phyloP scores from a whole-genome alignment of 2,888 invertebrate genomes.

The Empis livida region DNA sequence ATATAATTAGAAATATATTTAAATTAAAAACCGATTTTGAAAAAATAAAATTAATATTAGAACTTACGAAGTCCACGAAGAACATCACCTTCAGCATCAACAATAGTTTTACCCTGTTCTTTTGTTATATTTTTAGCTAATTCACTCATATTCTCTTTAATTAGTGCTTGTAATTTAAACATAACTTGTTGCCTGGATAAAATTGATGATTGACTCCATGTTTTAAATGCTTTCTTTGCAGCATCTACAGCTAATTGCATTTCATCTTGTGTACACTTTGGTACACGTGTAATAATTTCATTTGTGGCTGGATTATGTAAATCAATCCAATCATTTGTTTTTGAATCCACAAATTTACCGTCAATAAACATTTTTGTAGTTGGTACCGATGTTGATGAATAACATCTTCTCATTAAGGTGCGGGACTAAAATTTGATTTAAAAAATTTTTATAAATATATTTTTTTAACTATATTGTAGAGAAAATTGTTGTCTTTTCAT shows the following conservation, averaged over 20 bases:
- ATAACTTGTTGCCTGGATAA: slow-evolving; percentile 86
- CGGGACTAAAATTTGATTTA: slow-evolving; percentile 19
- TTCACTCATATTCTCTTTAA: slow-evolving; percentile 77
- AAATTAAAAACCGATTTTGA: neutral
- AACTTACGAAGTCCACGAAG: slow-evolving; percentile 88
- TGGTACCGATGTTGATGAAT: slow-evolving; percentile 46
- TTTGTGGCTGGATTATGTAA: slow-evolving; percentile 92
- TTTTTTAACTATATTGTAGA: too few species aligned
- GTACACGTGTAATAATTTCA: slow-evolving; percentile 70
- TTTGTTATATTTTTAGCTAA: slow-evolving; percentile 83
- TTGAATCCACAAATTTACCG: slow-evolving; percentile 87
- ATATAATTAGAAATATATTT: neutral
- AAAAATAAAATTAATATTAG: neutral
- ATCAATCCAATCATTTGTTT: slow-evolving; percentile 87
- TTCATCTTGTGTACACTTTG: slow-evolving; percentile 77
- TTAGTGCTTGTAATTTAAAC: slow-evolving; percentile 75
- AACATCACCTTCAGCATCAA: slow-evolving; percentile 97
- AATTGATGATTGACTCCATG: slow-evolving; percentile 86
- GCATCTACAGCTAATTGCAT: slow-evolving; percentile 81
- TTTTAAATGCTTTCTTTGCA: slow-evolving; percentile 61
- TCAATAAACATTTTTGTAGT: slow-evolving; percentile 91
- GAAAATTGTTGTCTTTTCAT: too few species aligned
- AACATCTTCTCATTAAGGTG: slow-evolving; percentile 30
- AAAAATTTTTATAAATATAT: neutral
- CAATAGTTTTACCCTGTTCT: slow-evolving; percentile 95